Percentiles rank a stretch among this genome's conserved stretches.
phyloP scores from a whole-genome alignment of 1,140 invertebrate genomes.

The Drosophila prosaltans region DNA sequence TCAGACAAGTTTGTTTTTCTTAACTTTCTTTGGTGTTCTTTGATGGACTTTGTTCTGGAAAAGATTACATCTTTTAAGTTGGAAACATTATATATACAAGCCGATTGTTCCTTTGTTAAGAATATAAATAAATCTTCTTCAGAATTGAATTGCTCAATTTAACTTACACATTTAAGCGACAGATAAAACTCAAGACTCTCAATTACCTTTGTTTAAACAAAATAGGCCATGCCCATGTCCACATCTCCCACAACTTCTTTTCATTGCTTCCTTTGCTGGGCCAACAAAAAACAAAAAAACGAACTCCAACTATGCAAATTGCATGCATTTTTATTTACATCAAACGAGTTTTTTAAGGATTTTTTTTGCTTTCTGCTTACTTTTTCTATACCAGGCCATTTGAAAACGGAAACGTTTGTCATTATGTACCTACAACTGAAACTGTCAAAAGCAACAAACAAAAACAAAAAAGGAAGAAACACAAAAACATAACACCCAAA shows the following conservation, averaged over 20 bases:
- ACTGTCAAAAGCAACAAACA: conserved; percentile 46
- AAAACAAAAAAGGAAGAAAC: not conserved
- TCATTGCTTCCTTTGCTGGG: no score
- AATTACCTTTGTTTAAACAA: not conserved
- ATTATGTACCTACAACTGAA: conserved; percentile 62
- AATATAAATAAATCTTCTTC: no score
- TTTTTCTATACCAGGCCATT: conserved; percentile 46
- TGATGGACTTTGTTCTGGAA: no score
- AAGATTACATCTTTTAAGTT: no score
- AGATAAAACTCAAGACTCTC: not conserved
- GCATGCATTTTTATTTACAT: conserved; percentile 64
- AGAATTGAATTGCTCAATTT: no score
- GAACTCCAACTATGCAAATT: conserved; percentile 53
- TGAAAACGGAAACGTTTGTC: conserved; percentile 73
- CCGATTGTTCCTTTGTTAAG: no score
- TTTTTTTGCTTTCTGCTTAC: conserved; percentile 7
- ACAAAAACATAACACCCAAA: conserved; percentile 36
- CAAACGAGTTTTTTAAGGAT: conserved; percentile 53
- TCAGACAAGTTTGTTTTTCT: no score
- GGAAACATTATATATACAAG: no score
- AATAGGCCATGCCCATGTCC: not conserved
- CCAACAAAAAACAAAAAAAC: not conserved
- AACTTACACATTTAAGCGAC: not conserved
- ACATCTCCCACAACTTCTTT: no score
- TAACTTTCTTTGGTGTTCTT: no score